phyloP scores from a whole-genome alignment of 2,113 vertebrate species.

The Strix aluco region DNA sequence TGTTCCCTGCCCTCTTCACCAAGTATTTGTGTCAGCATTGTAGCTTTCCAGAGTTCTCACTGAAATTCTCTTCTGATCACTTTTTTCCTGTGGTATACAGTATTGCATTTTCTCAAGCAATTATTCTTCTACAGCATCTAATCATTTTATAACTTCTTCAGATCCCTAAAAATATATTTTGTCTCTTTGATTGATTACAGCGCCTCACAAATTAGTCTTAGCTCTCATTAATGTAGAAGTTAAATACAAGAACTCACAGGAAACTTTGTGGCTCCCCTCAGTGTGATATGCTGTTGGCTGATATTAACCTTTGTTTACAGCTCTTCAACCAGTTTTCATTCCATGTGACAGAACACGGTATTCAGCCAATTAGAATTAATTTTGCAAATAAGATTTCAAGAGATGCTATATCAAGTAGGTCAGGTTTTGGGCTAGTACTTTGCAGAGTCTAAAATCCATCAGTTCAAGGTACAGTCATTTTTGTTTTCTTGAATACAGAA shows the following conservation, averaged over 20 bases:
- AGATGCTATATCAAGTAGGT: not conserved
- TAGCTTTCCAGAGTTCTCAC: not conserved
- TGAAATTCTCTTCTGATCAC: not conserved
- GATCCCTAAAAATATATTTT: not conserved
- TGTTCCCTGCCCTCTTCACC: not conserved
- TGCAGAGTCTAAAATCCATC: not conserved
- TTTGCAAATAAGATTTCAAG: slow-evolving; percentile 37
- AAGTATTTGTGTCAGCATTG: not conserved
- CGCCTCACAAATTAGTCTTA: not conserved
- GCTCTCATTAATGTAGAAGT: not conserved
- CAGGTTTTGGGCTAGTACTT: not conserved
- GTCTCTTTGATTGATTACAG: not conserved
- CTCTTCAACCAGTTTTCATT: slow-evolving; percentile 44
- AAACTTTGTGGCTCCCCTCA: not conserved
- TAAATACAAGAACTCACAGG: not conserved
- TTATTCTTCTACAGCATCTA: not conserved
- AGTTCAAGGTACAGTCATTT: not conserved
- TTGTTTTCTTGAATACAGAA: slow-evolving; percentile 21
- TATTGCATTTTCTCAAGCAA: not conserved
- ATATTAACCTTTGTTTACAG: slow-evolving; percentile 42
- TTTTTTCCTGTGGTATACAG: not conserved
- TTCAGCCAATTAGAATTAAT: slow-evolving; percentile 60
- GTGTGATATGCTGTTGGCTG: not conserved
- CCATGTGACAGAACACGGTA: not conserved
- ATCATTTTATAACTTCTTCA: not conserved